Evolutionary conservation across 2,888 invertebrate genomes (phyloP).

Genomic region (Drosophila maculinotata): DNA sequence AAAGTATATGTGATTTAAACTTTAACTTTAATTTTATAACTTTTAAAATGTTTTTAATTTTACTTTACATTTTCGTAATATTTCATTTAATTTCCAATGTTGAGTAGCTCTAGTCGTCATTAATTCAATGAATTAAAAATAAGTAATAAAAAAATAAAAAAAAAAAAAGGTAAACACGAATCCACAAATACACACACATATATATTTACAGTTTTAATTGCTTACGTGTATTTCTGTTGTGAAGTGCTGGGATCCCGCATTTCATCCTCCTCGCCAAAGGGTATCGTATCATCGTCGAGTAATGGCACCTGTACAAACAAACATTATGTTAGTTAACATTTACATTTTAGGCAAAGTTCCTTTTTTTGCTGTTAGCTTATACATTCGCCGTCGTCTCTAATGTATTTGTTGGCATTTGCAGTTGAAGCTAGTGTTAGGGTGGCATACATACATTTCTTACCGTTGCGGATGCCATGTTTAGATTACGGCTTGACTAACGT

Average conservation of each 20-base stretch:
- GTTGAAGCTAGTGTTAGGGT: slow-evolving; percentile 57
- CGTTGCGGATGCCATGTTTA: slow-evolving; percentile 84
- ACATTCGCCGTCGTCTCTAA: slow-evolving; percentile 36
- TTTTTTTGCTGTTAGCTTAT: slow-evolving; percentile 15
- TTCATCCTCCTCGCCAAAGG: slow-evolving; percentile 94
- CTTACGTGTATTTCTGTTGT: slow-evolving; percentile 84
- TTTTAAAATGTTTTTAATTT: no score
- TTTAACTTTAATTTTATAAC: no score
- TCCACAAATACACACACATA: slow-evolving; percentile 11
- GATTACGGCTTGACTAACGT: slow-evolving; percentile 36
- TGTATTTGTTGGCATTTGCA: slow-evolving; percentile 39
- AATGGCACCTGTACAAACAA: slow-evolving; percentile 91
- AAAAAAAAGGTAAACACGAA: slow-evolving; percentile 28
- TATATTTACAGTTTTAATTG: no score
- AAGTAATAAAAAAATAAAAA: no score
- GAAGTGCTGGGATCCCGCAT: slow-evolving; percentile 76
- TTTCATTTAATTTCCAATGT: no score
- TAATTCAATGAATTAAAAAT: no score
- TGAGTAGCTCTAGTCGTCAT: no score
- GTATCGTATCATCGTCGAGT: slow-evolving; percentile 93
- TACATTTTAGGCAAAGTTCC: not conserved
- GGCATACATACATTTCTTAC: slow-evolving; percentile 86
- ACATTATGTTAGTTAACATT: slow-evolving; percentile 20
- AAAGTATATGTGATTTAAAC: no score
- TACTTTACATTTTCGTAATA: no score